Conservation (phyloP, 2,113 vertebrate genomes). For the Castor canadensis region DNA sequence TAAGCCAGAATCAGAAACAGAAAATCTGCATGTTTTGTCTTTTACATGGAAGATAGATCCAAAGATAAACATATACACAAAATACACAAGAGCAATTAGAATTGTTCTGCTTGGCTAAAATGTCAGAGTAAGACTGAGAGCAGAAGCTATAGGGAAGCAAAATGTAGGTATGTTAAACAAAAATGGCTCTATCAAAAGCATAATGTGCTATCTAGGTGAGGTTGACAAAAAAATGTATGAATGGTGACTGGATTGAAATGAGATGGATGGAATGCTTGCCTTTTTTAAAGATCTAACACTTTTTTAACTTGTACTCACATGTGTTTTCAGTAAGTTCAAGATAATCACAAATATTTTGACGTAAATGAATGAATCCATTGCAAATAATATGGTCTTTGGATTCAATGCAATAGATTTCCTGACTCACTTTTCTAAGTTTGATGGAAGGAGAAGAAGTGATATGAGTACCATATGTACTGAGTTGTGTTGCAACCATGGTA, state of each 20-base stretch:
- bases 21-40: no score
- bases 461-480: background rate
- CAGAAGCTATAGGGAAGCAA: background rate
- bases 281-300: background rate
- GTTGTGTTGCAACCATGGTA: background rate
- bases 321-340: background rate
- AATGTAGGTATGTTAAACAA: background rate
- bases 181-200: background rate
- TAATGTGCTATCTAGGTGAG: background rate
- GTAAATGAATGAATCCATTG: background rate
- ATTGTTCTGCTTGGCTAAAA: background rate
- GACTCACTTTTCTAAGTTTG: background rate
- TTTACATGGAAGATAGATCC: background rate
- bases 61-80: background rate
- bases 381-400: background rate
- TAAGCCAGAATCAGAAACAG: no score
- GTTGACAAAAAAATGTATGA: background rate
- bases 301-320: background rate
- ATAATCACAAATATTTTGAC: constrained; percentile 13
- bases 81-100: background rate
- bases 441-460: background rate
- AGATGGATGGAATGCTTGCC: background rate
- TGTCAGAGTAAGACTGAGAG: background rate
- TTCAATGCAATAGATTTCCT: background rate
- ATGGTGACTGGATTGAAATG: background rate